Base-by-base conservation (phyloP, 2,888 invertebrate genomes). In the Drosophila ustulata region DNA sequence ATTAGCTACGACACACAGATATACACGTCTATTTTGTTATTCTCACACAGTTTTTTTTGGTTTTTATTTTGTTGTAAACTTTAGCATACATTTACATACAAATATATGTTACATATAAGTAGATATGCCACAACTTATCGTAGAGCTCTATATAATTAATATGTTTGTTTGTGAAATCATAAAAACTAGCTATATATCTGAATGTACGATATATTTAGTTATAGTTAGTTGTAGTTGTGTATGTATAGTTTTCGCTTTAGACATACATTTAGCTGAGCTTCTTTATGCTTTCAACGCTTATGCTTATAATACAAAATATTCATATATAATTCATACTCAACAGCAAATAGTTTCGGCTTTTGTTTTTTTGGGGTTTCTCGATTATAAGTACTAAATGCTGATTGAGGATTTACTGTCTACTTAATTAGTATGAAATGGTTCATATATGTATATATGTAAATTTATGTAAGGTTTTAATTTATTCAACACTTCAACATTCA, bases 51-150 rank as follows among this genome's bases (percentile, higher is more conserved):
- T 58, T 77, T 65, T 57, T 66, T 66, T 11, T 34, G 9, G 3
- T 9, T 34, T 69, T 69, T 70, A 55, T 57, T 64, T 66, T 66
- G 74, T 67, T 80, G 80, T 72, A 88, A 88, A 79, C 82, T 69
- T 66, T 65, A 79, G 85, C 86, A 74, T 76, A 71, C 79, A 82
- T 75, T 82, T 78, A 81, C 84, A 88, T 79, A 84, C 82, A 82
- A 82, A 79, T 82, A 77, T 79, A 65, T 78, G 72, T 77, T 82
- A 88, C 86, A 85, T 77, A 34, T 13, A 56, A 45, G 43, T 56
- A 61, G 74, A 88, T 84, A 88, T 88, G 86, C 72, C 74, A 66
- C 53, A 74, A 69, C 85, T 78, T 81, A 78, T 69, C 66, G 69
- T 50, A 73, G 53, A 70, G 62, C 57, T 63, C 55, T 43, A 49